Evolutionary conservation across 2,888 invertebrate species (phyloP).

Genomic region (Agonopterix arenella): DNA sequence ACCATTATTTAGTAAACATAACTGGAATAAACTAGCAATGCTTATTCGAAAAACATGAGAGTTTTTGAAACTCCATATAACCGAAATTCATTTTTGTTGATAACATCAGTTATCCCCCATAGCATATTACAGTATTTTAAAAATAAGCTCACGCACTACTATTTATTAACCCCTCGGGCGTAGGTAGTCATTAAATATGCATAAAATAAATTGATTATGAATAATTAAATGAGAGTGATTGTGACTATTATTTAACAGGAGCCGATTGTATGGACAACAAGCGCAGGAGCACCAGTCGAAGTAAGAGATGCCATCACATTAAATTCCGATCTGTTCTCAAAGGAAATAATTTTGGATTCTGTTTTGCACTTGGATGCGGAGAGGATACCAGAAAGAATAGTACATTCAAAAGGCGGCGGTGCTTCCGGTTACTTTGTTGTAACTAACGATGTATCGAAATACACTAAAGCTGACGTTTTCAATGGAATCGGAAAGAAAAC

Average conservation of each 20-base stretch:
- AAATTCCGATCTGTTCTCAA: conserved; percentile 76
- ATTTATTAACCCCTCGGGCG: no score
- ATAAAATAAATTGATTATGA: no score
- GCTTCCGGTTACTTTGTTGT: conserved; percentile 90
- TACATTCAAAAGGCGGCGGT: conserved; percentile 95
- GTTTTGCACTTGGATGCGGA: conserved; percentile 83
- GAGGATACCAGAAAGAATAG: conserved; percentile 93
- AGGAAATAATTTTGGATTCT: conserved; percentile 15
- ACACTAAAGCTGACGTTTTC: conserved; percentile 85
- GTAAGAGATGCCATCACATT: conserved; percentile 82
- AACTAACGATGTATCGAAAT: conserved; percentile 86
- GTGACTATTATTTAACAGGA: conserved; percentile 32
- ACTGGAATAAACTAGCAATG: no score
- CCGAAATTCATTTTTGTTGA: no score
- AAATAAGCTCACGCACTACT: no score
- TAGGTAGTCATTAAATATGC: no score
- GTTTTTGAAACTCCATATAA: no score
- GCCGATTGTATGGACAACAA: conserved; percentile 80
- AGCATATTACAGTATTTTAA: no score
- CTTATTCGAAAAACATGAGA: no score
- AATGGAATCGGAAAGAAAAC: conserved; percentile 85
- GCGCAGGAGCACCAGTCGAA: conserved; percentile 86
- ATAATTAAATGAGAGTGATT: background rate
- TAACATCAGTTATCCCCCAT: no score
- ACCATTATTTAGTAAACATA: no score